A percentile compares a stretch with the other conserved stretches of the same genome.
Evolutionary conservation across 30 jellyfish, hydroid and myxozoan genomes (phyloP).

Genomic region (Pelagia noctiluca): DNA sequence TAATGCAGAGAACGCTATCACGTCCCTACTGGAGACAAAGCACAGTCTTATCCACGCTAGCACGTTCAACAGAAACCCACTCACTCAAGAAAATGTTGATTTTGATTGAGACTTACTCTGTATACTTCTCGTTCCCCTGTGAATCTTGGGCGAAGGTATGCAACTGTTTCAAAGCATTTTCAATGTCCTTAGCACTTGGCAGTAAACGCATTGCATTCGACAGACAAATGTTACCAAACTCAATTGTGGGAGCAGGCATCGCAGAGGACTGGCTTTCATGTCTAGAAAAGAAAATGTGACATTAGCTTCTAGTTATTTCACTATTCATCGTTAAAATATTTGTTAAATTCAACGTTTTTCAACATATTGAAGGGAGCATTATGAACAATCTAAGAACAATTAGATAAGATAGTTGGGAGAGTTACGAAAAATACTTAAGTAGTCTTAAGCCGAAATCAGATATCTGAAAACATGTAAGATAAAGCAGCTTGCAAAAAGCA

Average conservation of each 20-base stretch:
- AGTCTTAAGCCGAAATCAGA: too few relatives aligned
- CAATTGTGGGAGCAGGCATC: slow-evolving; percentile 94
- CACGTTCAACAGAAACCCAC: neutral
- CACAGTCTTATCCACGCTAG: too few relatives aligned
- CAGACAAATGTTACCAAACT: slow-evolving; percentile 88
- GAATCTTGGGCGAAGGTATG: slow-evolving; percentile 49
- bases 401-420: too few relatives aligned
- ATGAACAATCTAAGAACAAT: neutral
- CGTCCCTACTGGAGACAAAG: too few relatives aligned
- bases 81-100: neutral
- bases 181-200: slow-evolving; percentile 71
- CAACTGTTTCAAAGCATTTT: slow-evolving; percentile 50
- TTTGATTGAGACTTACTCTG: slow-evolving; percentile 33
- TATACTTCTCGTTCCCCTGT: slow-evolving; percentile 57
- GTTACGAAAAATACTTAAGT: too few relatives aligned
- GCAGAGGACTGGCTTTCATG: slow-evolving; percentile 96
- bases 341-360: neutral
- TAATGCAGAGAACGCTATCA: too few relatives aligned
- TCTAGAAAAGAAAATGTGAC: slow-evolving; percentile 38
- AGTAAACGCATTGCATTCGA: slow-evolving; percentile 85
- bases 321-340: neutral
- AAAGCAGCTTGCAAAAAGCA: too few relatives aligned
- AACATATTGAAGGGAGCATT: neutral
- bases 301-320: neutral
- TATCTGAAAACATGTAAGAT: too few relatives aligned